Percentiles rank a stretch among this genome's conserved stretches.
Conservation (phyloP, 2,113 vertebrate species). For the Asarcornis scutulata region DNA sequence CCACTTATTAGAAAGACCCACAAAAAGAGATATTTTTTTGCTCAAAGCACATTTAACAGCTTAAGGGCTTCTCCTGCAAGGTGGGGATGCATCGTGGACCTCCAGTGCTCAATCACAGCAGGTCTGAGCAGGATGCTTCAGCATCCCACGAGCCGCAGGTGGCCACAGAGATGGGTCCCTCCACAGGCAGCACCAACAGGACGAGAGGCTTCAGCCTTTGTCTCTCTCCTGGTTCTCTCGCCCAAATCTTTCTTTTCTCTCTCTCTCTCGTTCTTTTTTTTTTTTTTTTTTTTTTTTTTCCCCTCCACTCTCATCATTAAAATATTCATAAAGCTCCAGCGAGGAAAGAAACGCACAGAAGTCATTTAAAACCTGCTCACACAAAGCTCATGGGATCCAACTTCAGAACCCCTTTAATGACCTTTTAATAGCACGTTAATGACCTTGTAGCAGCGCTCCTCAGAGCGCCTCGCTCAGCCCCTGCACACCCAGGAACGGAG, state of each 20-base stretch:
- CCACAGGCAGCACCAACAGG: too few species aligned
- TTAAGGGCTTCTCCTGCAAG: background rate
- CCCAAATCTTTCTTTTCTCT: background rate
- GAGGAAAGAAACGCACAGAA: background rate
- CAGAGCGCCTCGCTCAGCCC: background rate
- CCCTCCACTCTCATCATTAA: background rate
- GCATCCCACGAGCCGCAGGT: background rate
- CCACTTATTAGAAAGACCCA: background rate
- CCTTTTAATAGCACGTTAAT: background rate
- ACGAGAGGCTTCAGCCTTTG: background rate
- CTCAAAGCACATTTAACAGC: background rate
- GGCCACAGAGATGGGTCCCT: fast-evolving
- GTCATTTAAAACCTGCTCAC: background rate
- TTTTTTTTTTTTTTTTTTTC: too few species aligned
- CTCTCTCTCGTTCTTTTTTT: too few species aligned
- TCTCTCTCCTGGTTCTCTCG: background rate
- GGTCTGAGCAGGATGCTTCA: fast-evolving
- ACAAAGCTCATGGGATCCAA: background rate
- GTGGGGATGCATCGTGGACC: fast-evolving
- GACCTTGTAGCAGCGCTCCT: conserved; percentile 4
- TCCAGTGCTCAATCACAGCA: fast-evolving
- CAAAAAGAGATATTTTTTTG: background rate
- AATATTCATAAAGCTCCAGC: background rate
- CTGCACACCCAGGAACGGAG: background rate
- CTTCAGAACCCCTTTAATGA: background rate